Percentiles rank a stretch among this genome's conserved stretches.
Conservation (phyloP, 2,797 vertebrate species). For the Hephaestus fuliginosus region DNA sequence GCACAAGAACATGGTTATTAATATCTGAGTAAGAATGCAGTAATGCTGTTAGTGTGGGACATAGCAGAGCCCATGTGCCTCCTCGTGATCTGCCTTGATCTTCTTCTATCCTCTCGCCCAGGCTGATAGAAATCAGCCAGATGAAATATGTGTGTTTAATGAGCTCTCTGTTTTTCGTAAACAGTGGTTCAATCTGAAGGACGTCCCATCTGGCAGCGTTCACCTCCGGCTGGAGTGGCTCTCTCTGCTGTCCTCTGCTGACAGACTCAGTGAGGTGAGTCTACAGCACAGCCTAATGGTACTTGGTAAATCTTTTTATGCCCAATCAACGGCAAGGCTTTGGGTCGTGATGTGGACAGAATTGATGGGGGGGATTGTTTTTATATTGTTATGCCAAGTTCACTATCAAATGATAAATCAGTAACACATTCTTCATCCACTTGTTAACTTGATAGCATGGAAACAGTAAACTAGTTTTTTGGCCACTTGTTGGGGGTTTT, state of each 20-base stretch:
- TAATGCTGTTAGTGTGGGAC: conserved; percentile 71
- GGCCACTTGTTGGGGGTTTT: neutral
- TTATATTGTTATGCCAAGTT: neutral
- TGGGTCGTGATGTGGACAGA: conserved; percentile 2
- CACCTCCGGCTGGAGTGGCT: conserved; percentile 95
- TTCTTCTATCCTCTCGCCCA: conserved; percentile 5
- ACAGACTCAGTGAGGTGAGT: conserved; percentile 90
- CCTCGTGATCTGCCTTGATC: conserved; percentile 67
- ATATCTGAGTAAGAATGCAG: conserved; percentile 31
- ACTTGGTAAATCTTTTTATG: neutral
- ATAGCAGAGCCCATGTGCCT: conserved; percentile 43
- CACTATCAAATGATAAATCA: neutral
- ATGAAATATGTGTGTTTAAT: conserved; percentile 45
- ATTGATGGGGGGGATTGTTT: neutral
- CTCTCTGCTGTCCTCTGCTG: conserved; percentile 88
- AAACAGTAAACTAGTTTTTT: neutral
- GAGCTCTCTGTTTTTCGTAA: conserved; percentile 35
- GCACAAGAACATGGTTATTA: conserved; percentile 15
- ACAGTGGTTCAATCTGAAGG: conserved; percentile 93
- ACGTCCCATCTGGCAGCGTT: conserved; percentile 89
- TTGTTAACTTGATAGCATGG: neutral
- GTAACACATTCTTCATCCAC: conserved; percentile 1
- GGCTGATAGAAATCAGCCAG: conserved; percentile 35
- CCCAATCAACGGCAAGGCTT: neutral
- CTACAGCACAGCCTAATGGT: neutral